Conservation (phyloP, 92 coral and sea anemone species). For the Isaurus tuberculatus region DNA sequence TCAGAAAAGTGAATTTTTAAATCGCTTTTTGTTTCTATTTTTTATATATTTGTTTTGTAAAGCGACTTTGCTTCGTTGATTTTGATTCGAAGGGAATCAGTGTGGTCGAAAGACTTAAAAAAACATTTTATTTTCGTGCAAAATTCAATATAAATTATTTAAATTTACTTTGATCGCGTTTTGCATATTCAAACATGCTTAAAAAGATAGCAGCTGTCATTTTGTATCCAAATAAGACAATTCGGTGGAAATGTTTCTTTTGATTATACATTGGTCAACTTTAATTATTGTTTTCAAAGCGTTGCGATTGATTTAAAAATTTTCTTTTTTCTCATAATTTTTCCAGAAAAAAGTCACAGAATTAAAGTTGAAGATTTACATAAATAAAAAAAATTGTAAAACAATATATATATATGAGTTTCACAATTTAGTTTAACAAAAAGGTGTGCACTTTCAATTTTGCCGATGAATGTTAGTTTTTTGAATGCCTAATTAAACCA, state of each 20-base stretch:
- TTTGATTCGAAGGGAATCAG: conserved; percentile 9
- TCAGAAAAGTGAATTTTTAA: not conserved
- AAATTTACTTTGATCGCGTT: conserved; percentile 32
- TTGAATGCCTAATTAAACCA: too few species aligned
- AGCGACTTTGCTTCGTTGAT: conserved; percentile 16
- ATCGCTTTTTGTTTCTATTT: not conserved
- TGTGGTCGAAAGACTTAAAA: conserved; percentile 13
- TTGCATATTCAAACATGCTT: conserved; percentile 14
- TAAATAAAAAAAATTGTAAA: too few species aligned
- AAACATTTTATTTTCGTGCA: conserved; percentile 5
- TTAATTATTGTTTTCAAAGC: not conserved
- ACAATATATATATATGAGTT: too few species aligned
- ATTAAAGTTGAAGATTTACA: too few species aligned
- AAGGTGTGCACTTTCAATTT: too few species aligned
- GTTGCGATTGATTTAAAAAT: too few species aligned
- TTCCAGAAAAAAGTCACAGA: too few species aligned
- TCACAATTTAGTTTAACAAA: too few species aligned
- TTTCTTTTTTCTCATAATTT: too few species aligned
- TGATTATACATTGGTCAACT: not conserved
- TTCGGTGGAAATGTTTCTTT: not conserved
- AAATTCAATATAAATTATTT: conserved; percentile 22
- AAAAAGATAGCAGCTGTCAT: conserved; percentile 27
- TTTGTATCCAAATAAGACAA: not conserved
- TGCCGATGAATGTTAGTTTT: too few species aligned
- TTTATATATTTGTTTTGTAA: not conserved